Base-by-base conservation (phyloP, 2,113 vertebrate species). In the Cricetomys ansorgei region DNA sequence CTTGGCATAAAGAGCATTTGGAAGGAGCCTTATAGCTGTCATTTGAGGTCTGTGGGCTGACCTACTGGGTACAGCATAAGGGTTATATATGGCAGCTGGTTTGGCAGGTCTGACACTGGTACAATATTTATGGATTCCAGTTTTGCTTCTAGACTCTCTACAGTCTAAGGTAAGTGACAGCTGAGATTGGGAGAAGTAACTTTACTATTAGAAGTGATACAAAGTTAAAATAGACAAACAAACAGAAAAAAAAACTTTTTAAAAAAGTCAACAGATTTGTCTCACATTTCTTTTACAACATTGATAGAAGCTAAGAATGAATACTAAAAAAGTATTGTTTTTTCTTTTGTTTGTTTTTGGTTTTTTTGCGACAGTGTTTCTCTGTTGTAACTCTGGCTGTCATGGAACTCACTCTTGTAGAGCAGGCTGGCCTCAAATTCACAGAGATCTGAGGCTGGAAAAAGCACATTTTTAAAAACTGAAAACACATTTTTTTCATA, bases 121-220 rank as follows among this genome's bases (percentile, higher is more conserved):
- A 45, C 3, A 92, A 23, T 94, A 87, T 94, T 97, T 97, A 84
- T 59, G 88, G 90, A 59, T 96, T 98, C 13, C 34, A 96, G 64
- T n/a, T 87, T 83, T 34, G 81, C 80, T 97, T 19, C 95, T 91
- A 69, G 43, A 96, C 7, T 17, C 31, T 95, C 94, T 96, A 92
- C 86, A 84, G 2, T n/a, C 27, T 97, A 83, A 90, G 88, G 96
- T 79, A 95, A 23, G 96, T 17, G 92, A 93, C 75, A 92, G 40
- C 65, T 96, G 13, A 96, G 92, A 92, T 59, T 25, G 3, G 77
- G 16, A 88, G 92, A 96, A 79, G 69, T 9, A 75, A 40, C 86
- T 53, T 5, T 13, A 91, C 50, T 57, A 25, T 84, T 96, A 88
- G 64, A 97, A 94, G 80, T 73, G 67, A 94, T 88, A 29, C 79